phyloP scores from a whole-genome alignment of 2,797 vertebrate genomes.

The Oreonectes daqikongensis region DNA sequence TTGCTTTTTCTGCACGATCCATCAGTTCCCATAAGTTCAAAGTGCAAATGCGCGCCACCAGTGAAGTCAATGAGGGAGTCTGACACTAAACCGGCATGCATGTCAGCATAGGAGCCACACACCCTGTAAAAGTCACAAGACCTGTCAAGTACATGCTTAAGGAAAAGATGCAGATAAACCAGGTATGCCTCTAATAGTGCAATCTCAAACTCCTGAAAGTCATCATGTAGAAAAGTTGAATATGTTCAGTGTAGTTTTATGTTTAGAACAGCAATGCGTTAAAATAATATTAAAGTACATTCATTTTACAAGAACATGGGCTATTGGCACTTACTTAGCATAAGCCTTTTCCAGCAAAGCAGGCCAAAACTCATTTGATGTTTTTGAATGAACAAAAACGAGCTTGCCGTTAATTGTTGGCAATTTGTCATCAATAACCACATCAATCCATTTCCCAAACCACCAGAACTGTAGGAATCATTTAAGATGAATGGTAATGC shows the following conservation, averaged over 20 bases:
- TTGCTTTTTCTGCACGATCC: constrained; percentile 67
- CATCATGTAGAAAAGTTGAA: not conserved
- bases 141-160: not conserved
- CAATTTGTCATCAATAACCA: constrained; percentile 78
- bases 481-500: not conserved
- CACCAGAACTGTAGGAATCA: constrained; percentile 73
- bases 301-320: not conserved
- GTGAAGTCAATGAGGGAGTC: constrained; percentile 89
- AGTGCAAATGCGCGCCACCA: constrained; percentile 78
- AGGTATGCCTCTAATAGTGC: too few relatives aligned
- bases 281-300: not conserved
- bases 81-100: constrained; percentile 79
- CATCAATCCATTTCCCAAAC: constrained; percentile 76
- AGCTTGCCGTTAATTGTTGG: constrained; percentile 70
- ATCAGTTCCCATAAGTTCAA: constrained; percentile 81
- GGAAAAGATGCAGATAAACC: too few relatives aligned
- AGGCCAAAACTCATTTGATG: constrained; percentile 85
- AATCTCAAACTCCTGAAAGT: not conserved
- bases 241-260: not conserved
- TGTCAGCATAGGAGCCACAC: constrained; percentile 85
- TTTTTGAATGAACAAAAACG: constrained; percentile 81
- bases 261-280: too few relatives aligned
- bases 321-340: constrained; percentile 80
- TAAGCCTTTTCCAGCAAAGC: constrained; percentile 89
- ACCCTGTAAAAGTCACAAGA: constrained; percentile 67